phyloP scores from a whole-genome alignment of 1,140 invertebrate genomes.

The Whitmania pigra region DNA sequence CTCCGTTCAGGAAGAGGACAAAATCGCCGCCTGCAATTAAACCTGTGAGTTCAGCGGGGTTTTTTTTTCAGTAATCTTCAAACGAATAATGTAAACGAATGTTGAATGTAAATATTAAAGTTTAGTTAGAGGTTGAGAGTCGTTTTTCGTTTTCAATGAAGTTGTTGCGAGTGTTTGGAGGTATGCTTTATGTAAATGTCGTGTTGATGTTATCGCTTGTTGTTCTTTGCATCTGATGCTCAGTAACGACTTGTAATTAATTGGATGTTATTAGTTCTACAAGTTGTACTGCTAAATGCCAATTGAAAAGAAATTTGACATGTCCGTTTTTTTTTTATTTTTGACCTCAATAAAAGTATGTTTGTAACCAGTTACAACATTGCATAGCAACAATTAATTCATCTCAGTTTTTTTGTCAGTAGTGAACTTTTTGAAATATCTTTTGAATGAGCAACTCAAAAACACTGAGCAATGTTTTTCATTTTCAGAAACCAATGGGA shows the following conservation, averaged over 20 bases:
- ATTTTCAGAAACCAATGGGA: slow-evolving; percentile 4
- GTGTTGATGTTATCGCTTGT: not conserved
- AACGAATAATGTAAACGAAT: not conserved
- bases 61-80: too few relatives aligned
- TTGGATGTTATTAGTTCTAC: not conserved
- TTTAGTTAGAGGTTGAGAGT: not conserved
- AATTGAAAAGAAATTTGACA: not conserved
- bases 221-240: not conserved
- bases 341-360: not conserved
- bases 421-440: not conserved
- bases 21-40: slow-evolving; percentile 20
- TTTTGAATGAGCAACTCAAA: not conserved
- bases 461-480: not conserved
- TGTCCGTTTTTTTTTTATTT: too few relatives aligned
- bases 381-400: not conserved
- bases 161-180: not conserved
- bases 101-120: not conserved
- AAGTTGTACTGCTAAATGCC: not conserved
- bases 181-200: not conserved
- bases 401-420: too few relatives aligned
- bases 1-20: slow-evolving; percentile 10
- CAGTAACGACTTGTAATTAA: not conserved
- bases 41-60: slow-evolving; percentile 3
- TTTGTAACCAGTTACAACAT: not conserved
- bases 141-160: not conserved